Evolutionary conservation across 2,888 invertebrate species (phyloP), one percentile per base, ranked within the genome.

Genomic region (Andrena bicolor): DNA sequence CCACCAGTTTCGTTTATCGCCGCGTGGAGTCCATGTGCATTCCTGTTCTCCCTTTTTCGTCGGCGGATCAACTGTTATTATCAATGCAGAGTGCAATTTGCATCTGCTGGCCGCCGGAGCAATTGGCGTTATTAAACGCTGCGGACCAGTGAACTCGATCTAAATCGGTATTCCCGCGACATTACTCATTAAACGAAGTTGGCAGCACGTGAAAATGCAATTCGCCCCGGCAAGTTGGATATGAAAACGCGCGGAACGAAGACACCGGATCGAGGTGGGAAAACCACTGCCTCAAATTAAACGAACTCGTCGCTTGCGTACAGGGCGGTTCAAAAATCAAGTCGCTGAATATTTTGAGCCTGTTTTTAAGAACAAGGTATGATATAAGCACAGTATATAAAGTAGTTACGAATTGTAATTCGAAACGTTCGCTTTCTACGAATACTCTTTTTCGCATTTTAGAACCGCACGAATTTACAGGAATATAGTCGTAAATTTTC

Each of bases 101-200:
- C 81, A 81, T 74, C 64, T 51, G 73, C 49, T 28, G 32, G 48
- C 56, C n/a, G 26, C 48, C 26, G 35, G 63, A 28, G 41, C 80
- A 79, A 79, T 81, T 79, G 73, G 28, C 69, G 79, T 69, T 81
- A 81, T 81, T 79, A 74, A 79, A 69, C 64, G 81, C 72, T 32
- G 63, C 73, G 68, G 66, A 23, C 48, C 48, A 41, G 20, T n/a
- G 56, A 23, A 30, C 56, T 56, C 72, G 80, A 64, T 79, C 58
- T 51, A 79, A 81, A 81, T 79, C 73, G 81, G 51, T 69, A 60
- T 79, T 69, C 80, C 81, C 80, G 58, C 64, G 73, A 51, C 72
- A 41, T 79, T 70, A 32, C 69, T 79, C 73, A 64, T 79, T 80
- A 78, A 76, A 60, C 79, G 80, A 58, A 64, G 63, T 78, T 77